Conservation (phyloP, 2,888 invertebrate genomes). For the Mesorhabditis sp. region DNA sequence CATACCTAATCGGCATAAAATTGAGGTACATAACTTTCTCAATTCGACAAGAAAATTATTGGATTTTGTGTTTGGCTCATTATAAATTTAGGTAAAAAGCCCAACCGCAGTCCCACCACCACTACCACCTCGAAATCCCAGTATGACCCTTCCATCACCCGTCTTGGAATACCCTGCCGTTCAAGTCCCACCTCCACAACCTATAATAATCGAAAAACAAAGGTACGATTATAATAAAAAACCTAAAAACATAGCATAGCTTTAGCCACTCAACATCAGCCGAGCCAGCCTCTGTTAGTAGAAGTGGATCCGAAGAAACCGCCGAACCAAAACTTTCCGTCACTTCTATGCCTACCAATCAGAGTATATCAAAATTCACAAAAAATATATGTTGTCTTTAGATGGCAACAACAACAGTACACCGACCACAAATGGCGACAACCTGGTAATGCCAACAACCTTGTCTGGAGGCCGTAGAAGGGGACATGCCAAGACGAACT, state of each 20-base stretch:
- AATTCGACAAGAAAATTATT: neutral
- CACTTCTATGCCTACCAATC: neutral
- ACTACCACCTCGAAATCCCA: constrained; percentile 37
- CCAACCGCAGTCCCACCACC: constrained; percentile 27
- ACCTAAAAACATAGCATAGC: neutral
- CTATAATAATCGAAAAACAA: neutral
- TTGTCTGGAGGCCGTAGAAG: constrained; percentile 23
- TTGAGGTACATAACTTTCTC: neutral
- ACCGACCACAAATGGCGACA: too few relatives aligned
- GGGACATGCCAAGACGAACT: constrained; percentile 52
- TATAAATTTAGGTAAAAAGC: neutral
- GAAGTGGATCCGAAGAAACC: neutral
- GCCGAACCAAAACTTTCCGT: neutral
- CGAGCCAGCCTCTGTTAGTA: neutral
- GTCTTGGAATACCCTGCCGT: constrained; percentile 6
- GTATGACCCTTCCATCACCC: constrained; percentile 36
- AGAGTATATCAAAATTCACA: too few relatives aligned
- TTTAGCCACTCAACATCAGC: neutral
- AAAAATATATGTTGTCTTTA: too few relatives aligned
- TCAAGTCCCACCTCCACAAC: neutral
- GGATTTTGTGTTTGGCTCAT: neutral
- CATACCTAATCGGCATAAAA: constrained; percentile 8
- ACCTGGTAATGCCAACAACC: neutral
- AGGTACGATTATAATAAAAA: neutral
- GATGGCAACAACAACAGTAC: too few relatives aligned